Evolutionary conservation across 2,113 vertebrate species (phyloP).

Genomic region (human (Homo sapiens)): DNA sequence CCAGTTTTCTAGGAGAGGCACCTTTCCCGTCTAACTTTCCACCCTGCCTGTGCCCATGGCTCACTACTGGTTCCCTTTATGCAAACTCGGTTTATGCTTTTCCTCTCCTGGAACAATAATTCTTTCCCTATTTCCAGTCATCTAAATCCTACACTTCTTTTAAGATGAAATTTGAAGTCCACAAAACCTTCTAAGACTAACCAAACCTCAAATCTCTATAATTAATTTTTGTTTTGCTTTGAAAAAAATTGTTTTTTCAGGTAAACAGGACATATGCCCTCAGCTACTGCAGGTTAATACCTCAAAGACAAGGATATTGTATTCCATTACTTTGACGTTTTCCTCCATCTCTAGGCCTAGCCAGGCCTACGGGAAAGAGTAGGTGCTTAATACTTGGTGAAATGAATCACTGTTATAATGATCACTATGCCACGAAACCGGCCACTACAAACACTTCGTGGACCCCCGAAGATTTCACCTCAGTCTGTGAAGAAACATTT

Average conservation of each 20-base stretch:
- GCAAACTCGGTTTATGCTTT: neutral
- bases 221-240: constrained; percentile 40
- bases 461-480: neutral
- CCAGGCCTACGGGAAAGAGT: neutral
- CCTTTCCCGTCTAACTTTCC: neutral
- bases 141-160: neutral
- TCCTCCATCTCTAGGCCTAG: neutral
- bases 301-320: neutral
- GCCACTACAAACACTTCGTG: neutral
- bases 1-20: neutral
- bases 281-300: neutral
- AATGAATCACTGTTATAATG: neutral
- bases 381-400: neutral
- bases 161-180: neutral
- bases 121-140: neutral
- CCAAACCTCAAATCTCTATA: neutral
- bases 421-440: neutral
- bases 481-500: neutral
- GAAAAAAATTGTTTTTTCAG: neutral
- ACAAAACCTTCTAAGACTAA: neutral
- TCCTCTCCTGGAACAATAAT: neutral
- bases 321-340: neutral
- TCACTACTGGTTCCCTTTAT: neutral
- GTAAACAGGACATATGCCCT: neutral
- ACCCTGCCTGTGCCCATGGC: neutral